phyloP scores from a whole-genome alignment of 2,113 vertebrate species.

The Mesembrinibis cayennensis region DNA sequence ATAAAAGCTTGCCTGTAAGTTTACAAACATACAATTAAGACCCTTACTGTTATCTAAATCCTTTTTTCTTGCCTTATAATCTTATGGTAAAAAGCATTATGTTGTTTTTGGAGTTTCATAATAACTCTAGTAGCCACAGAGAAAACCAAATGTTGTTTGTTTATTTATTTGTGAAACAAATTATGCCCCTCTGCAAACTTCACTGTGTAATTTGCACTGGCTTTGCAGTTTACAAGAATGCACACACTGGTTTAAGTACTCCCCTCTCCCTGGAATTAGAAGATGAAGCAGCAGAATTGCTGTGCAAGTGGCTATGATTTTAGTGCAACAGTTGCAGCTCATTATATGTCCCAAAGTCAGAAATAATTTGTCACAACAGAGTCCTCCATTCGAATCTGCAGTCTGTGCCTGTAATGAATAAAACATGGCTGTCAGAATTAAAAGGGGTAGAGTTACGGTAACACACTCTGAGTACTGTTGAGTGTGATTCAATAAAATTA shows the following conservation, averaged over 20 bases:
- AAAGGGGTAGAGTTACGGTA: not conserved
- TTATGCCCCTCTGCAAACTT: slow-evolving; percentile 65
- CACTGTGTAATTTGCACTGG: slow-evolving; percentile 73
- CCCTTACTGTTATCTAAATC: slow-evolving; percentile 81
- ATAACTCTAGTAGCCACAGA: slow-evolving; percentile 71
- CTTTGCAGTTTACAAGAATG: slow-evolving; percentile 61
- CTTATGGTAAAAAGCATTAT: slow-evolving; percentile 80
- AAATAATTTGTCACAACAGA: not conserved
- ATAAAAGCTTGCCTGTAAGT: slow-evolving; percentile 69
- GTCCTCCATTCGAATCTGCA: not conserved
- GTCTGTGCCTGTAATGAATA: not conserved
- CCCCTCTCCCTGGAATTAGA: not conserved
- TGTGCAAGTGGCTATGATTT: not conserved
- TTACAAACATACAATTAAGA: slow-evolving; percentile 81
- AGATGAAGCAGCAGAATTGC: not conserved
- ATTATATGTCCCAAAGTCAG: not conserved
- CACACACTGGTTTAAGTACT: not conserved
- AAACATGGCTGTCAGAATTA: slow-evolving; percentile 1
- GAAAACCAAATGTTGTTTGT: slow-evolving; percentile 78
- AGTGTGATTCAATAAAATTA: not conserved
- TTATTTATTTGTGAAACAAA: slow-evolving; percentile 82
- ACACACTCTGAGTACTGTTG: not conserved
- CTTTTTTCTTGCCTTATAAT: slow-evolving; percentile 85
- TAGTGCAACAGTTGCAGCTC: not conserved
- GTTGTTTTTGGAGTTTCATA: slow-evolving; percentile 81